A percentile compares a stretch with the other conserved stretches of the same genome.
Evolutionary conservation across 2,797 vertebrate species (phyloP).

Genomic region (Gouania willdenowi): DNA sequence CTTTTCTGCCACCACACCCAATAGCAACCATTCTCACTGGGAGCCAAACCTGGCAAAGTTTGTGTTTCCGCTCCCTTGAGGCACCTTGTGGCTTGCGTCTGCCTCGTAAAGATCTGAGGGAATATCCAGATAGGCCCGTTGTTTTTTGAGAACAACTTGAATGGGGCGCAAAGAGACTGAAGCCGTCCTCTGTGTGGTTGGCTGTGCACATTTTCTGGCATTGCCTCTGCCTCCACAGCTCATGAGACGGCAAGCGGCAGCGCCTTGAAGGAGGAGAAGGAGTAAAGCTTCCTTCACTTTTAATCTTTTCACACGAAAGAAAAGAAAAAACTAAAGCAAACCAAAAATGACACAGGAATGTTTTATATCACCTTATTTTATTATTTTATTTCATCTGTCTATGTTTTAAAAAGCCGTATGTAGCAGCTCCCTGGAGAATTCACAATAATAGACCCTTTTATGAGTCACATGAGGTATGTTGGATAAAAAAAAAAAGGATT

Average conservation of each 20-base stretch:
- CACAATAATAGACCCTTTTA: conserved; percentile 38
- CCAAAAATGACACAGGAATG: conserved; percentile 46
- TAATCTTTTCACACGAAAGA: conserved; percentile 42
- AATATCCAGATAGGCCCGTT: conserved; percentile 46
- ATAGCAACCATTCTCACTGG: conserved; percentile 14
- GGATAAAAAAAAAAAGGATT: neutral
- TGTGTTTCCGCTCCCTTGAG: conserved; percentile 27
- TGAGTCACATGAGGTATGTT: conserved; percentile 24
- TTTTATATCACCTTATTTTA: conserved; percentile 32
- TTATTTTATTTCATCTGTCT: conserved; percentile 18
- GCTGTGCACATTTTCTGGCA: conserved; percentile 48
- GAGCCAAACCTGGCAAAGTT: conserved; percentile 23
- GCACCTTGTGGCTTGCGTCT: conserved; percentile 41
- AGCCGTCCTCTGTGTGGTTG: conserved; percentile 56
- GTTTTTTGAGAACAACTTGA: conserved; percentile 60
- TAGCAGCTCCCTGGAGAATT: conserved; percentile 44
- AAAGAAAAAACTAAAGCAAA: conserved; percentile 30
- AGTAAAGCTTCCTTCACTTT: conserved; percentile 47
- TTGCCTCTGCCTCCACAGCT: conserved; percentile 59
- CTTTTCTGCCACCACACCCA: neutral
- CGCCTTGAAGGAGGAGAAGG: conserved; percentile 26
- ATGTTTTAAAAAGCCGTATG: conserved; percentile 37
- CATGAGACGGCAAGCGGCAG: conserved; percentile 49
- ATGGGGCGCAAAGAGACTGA: conserved; percentile 45
- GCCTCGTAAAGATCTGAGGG: conserved; percentile 56